phyloP scores from a whole-genome alignment of 1,140 invertebrate species.

The Zeugodacus cucurbitae region DNA sequence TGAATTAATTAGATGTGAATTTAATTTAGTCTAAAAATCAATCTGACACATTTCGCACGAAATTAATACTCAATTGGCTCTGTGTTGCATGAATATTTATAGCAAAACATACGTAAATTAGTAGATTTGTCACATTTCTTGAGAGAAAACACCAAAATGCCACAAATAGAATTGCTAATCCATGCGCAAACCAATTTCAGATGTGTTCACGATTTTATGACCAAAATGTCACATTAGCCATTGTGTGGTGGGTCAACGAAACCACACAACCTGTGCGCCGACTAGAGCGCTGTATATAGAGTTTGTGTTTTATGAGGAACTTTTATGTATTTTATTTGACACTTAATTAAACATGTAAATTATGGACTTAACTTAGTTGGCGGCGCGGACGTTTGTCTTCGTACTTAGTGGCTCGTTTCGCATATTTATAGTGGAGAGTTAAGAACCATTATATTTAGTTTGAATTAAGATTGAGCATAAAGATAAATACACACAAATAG shows the following conservation, averaged over 20 bases:
- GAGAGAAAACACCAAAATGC: background rate
- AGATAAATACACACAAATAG: background rate
- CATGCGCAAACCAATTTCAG: background rate
- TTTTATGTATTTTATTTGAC: constrained; percentile 16
- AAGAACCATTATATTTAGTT: background rate
- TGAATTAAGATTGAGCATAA: background rate
- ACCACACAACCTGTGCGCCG: background rate
- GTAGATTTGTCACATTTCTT: background rate
- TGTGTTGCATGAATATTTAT: background rate
- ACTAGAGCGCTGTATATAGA: background rate
- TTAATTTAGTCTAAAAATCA: background rate
- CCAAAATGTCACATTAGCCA: background rate
- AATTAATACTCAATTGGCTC: background rate
- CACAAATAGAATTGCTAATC: background rate
- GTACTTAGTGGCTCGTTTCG: background rate
- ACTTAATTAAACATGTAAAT: constrained; percentile 29
- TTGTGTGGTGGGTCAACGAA: background rate
- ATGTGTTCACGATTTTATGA: background rate
- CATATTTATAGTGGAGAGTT: background rate
- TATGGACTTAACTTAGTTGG: background rate
- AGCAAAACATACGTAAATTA: background rate
- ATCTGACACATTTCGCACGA: background rate
- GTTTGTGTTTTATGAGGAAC: background rate
- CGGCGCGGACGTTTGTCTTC: background rate
- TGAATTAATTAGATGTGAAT: background rate